Evolutionary conservation across 92 coral and sea anemone species (phyloP).

Genomic region (Micromussa lordhowensis): DNA sequence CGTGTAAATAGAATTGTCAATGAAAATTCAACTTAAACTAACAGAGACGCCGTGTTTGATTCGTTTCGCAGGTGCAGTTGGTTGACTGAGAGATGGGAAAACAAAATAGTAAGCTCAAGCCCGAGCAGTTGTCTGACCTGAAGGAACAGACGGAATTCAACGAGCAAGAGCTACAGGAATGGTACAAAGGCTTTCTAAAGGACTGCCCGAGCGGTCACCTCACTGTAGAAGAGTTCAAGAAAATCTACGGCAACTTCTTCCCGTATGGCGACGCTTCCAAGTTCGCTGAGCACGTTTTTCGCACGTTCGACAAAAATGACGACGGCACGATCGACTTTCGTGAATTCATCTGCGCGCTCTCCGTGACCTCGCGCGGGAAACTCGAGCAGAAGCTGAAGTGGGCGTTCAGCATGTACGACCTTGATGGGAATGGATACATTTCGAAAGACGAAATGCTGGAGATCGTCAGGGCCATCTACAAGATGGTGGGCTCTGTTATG

Average conservation of each 20-base stretch:
- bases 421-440: conserved; percentile 91
- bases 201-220: conserved; percentile 94
- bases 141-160: conserved; percentile 86
- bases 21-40: background rate
- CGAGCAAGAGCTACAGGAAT: conserved; percentile 93
- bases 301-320: conserved; percentile 88
- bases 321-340: conserved; percentile 98
- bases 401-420: conserved; percentile 99
- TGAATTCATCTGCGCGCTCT: conserved; percentile 97
- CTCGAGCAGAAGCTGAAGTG: conserved; percentile 96
- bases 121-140: conserved; percentile 88
- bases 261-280: conserved; percentile 99
- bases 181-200: conserved; percentile 96
- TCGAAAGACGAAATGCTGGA: conserved; percentile 93
- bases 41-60: conserved; percentile 7
- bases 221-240: conserved; percentile 93
- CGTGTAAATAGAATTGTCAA: background rate
- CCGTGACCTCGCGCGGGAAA: conserved; percentile 97
- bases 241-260: conserved; percentile 95
- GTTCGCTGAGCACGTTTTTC: conserved; percentile 98
- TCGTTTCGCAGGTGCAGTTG: conserved; percentile 7
- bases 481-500: conserved; percentile 98
- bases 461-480: conserved; percentile 95
- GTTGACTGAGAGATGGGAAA: conserved; percentile 80
- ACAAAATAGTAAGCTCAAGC: conserved; percentile 97